Conservation (phyloP, 2,888 invertebrate species). For the Perizoma flavofasciatum region DNA sequence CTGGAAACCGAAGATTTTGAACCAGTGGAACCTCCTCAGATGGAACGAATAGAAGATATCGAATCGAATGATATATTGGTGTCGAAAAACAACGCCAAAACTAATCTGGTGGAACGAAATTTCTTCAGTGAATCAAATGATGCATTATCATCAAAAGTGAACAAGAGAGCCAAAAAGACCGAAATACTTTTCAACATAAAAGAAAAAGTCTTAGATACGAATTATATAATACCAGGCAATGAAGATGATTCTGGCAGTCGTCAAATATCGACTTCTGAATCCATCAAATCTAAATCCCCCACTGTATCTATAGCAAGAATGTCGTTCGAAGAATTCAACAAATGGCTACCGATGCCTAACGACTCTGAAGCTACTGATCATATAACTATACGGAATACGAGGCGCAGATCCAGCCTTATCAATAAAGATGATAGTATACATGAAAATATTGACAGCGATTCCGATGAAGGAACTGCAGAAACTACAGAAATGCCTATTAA, state of each 20-base stretch:
- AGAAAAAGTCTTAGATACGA: too few species aligned
- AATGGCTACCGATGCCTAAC: slow-evolving; percentile 30
- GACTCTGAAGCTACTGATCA: neutral
- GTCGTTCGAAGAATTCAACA: slow-evolving; percentile 23
- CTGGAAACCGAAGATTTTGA: slow-evolving; percentile 38
- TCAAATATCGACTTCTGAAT: neutral
- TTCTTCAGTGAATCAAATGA: too few species aligned
- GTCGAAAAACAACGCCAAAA: neutral
- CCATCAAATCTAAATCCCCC: slow-evolving; percentile 10
- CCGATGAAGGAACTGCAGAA: too few species aligned
- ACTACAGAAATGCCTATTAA: neutral
- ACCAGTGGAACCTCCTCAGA: slow-evolving; percentile 43
- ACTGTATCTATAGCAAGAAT: slow-evolving; percentile 6
- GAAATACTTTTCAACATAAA: too few species aligned
- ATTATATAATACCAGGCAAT: too few species aligned
- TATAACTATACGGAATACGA: neutral
- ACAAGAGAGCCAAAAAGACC: too few species aligned
- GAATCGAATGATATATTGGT: slow-evolving; percentile 23
- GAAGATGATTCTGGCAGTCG: too few species aligned
- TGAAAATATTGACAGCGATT: too few species aligned
- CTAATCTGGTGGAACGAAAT: too few species aligned
- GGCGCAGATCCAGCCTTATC: neutral
- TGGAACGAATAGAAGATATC: slow-evolving; percentile 54
- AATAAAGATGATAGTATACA: neutral
- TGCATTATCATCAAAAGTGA: too few species aligned